Evolutionary conservation across 2,797 vertebrate species (phyloP), one percentile per base, ranked within the genome.

Genomic region (Alca torda): DNA sequence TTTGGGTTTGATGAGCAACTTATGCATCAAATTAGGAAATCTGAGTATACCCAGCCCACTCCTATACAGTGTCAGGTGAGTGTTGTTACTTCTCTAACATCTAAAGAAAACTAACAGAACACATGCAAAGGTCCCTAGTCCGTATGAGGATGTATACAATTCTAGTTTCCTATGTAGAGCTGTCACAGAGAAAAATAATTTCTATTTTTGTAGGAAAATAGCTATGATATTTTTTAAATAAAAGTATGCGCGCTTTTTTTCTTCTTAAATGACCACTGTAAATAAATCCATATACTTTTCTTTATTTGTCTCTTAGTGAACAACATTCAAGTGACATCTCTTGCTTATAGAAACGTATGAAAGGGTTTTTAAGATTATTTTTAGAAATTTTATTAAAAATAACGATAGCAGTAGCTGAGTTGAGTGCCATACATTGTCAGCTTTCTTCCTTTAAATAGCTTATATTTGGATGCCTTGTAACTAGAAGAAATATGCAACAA

Each of bases 1-100:
- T 99, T 99, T 92, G 98, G 98, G 37, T 99, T 99, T 95, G 99
- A 99, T 93, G 99, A 99, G 95, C 99, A 99, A 95, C 98, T 99
- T 61, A 99, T 99, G 99, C 99, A 99, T 97, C 99, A 99, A 93
- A 99, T 99, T 94, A 98, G 99, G 96, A 99, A 99, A 98, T 99
- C 99, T 1, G 99, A 99, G 91, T 99, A 99, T 95, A 99, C 99
- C 41, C 99, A 99, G 70, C 99, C 99, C 48, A 99, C 99, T 35
- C 99, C 99, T 28, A 99, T 99, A 96, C 99, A 99, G 83, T 99
- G 99, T 95, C 99, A 99, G 99, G 99, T 99, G 97, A 93, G 95
- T 84, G 39, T 18, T 86, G 67, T 57, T 79, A 11, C 78, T 75
- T 80, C n/a, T 75, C 30, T 67, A 1, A 37, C 31, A 30, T 48